Percentiles rank a stretch among this genome's conserved stretches.
These are phyloP conservation scores for Cartodere bifasciata DNA, from an alignment of 2,888 invertebrate species.

Conservation along the genomic window DNA sequence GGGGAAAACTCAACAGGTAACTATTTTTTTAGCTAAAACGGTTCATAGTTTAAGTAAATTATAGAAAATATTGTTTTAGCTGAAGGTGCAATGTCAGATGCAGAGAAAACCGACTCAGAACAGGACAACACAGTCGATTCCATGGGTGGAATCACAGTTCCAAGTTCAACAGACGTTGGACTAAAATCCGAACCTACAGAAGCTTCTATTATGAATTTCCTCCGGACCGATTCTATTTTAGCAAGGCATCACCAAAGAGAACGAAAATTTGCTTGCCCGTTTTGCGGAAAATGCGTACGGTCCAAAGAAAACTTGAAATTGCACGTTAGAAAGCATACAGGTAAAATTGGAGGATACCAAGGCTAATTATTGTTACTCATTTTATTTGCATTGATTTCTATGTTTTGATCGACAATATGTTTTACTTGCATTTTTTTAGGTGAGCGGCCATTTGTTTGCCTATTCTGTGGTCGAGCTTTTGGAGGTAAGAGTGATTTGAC, in stretches of 20 bases:
- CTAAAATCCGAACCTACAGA: conserved; percentile 33
- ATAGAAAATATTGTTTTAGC: conserved; percentile 13
- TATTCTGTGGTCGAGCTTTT: conserved; percentile 80
- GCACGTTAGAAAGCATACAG: conserved; percentile 77
- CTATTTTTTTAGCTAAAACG: conserved; percentile 2
- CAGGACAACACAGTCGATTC: conserved; percentile 66
- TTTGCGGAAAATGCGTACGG: conserved; percentile 80
- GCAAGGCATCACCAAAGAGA: conserved; percentile 57
- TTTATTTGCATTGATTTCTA: too few species aligned
- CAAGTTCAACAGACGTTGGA: conserved; percentile 20
- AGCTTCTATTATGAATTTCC: conserved; percentile 49
- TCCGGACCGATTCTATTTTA: conserved; percentile 48
- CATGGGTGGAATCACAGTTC: conserved; percentile 39
- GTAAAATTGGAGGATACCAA: conserved; percentile 1
- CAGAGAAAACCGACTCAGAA: conserved; percentile 33
- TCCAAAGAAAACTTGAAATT: conserved; percentile 80
- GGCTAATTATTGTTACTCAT: too few species aligned
- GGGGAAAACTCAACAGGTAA: conserved; percentile 18
- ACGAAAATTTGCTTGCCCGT: conserved; percentile 74
- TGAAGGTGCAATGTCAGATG: conserved; percentile 28
- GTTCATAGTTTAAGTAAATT: background rate
- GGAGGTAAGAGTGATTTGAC: conserved; percentile 82
- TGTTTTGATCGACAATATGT: too few species aligned
- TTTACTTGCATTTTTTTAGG: conserved; percentile 24
- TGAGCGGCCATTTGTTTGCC: conserved; percentile 80